Conservation (phyloP, 2,113 vertebrate genomes). For the Eupsittula cactorum region DNA sequence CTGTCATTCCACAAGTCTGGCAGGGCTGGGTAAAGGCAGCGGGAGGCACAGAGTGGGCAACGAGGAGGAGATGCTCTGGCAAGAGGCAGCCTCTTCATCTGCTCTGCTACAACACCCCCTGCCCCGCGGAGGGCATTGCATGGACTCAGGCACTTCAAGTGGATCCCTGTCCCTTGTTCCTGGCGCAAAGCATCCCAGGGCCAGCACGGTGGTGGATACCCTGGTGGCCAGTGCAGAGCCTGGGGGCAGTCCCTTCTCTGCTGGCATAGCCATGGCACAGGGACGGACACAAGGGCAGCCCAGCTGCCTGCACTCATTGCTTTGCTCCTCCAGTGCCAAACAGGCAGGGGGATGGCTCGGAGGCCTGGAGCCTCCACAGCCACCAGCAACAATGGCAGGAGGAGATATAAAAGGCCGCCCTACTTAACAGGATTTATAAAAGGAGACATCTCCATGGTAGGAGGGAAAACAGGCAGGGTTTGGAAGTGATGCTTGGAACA, state of each 20-base stretch:
- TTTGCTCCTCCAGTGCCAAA: background rate
- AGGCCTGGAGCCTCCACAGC: background rate
- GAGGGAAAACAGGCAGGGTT: background rate
- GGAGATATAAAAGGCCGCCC: background rate
- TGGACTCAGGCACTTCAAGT: background rate
- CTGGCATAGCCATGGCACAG: fast-evolving
- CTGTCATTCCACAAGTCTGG: background rate
- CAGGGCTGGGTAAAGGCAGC: background rate
- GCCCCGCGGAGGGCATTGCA: background rate
- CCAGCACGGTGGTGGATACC: fast-evolving
- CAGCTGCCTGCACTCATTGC: background rate
- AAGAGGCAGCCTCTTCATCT: background rate
- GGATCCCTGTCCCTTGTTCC: background rate
- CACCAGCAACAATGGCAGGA: background rate
- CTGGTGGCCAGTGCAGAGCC: background rate
- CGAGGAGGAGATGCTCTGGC: background rate
- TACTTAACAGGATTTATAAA: background rate
- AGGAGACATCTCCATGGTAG: background rate
- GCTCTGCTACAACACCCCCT: background rate
- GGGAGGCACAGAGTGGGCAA: background rate
- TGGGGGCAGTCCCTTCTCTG: background rate
- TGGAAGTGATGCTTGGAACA: background rate
- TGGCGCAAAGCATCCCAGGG: background rate
- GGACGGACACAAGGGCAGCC: background rate
- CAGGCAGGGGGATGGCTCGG: background rate